phyloP scores from a whole-genome alignment of 2,888 invertebrate species.

The Stenchaetothrips biformis region DNA sequence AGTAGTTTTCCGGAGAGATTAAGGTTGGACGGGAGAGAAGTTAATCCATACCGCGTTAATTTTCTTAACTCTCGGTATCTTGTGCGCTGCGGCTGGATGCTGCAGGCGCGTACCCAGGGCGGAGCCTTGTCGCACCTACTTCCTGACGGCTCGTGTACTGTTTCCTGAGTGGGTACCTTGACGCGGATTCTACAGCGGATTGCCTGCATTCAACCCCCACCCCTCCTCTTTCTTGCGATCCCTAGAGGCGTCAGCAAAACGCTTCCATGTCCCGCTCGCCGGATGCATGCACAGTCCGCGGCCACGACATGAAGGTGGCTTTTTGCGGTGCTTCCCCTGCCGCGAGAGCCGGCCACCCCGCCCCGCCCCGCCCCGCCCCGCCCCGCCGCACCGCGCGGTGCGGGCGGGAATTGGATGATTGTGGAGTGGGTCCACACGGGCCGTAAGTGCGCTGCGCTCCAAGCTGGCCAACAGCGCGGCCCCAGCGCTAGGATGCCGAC shows the following conservation, averaged over 20 bases:
- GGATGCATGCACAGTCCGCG: too few species aligned
- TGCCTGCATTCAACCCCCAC: not conserved
- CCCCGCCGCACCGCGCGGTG: not conserved
- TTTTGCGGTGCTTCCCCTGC: too few species aligned
- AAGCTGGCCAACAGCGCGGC: not conserved
- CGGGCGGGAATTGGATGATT: constrained; percentile 22
- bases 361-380: not conserved
- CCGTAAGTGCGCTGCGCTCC: not conserved
- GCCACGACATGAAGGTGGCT: too few species aligned
- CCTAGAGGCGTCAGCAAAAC: too few species aligned
- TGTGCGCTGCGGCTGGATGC: not conserved
- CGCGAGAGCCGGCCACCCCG: too few species aligned
- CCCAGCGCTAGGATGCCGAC: not conserved
- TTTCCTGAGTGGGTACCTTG: too few species aligned
- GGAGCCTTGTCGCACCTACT: too few species aligned
- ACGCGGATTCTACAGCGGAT: not conserved
- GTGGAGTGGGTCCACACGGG: constrained; percentile 17
- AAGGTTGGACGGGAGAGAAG: not conserved
- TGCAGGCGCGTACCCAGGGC: too few species aligned
- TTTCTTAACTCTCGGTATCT: not conserved
- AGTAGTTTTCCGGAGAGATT: not conserved
- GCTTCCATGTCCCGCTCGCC: too few species aligned
- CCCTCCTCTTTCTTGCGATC: too few species aligned
- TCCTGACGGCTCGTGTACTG: too few species aligned
- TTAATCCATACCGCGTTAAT: too few species aligned